Evolutionary conservation across 2,888 invertebrate genomes (phyloP), one percentile per base, ranked within the genome.

Genomic region (Epirrita christyi): DNA sequence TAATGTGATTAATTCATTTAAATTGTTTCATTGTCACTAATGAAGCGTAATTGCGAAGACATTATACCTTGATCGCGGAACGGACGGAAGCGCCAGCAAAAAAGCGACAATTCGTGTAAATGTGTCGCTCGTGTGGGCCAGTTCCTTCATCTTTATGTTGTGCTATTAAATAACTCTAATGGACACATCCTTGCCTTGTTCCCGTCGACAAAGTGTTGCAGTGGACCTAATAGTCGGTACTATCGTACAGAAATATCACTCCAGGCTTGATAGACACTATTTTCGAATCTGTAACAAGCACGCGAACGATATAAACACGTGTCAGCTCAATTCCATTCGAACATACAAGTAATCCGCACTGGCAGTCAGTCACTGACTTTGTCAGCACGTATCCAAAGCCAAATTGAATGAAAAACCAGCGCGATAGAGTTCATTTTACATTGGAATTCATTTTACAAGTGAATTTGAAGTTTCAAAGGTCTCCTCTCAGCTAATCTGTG

Each of bases 111-210:
- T 61, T 67, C 61, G 57, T 59, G 59, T 60, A 58, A 63, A 67
- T 68, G 53, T 42, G 51, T 14, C 55, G 38, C 27, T 63, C 59
- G 71, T 66, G 79, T 78, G 72, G 75, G 75, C 76, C 61, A 67
- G 72, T 75, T 77, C 78, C 76, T 75, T 61, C 81, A 81, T 78
- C 83, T 81, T 83, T 81, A 82, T 77, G 78, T 80, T 82, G 76
- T 80, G 81, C 80, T 83, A 85, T 79, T 80, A 85, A 81, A 82
- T 83, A 81, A 85, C 76, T 75, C 52, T 63, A 85, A 85, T 85
- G 72, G 77, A 69, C 61, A 75, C 82, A 81, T 85, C 86, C 85
- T 81, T 73, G 69, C 61, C 58, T 52, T 64, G 82, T 81, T 83
- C 83, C 84, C 76, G 86, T 81, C 83, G 81, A 77, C 78, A 66